These are phyloP conservation scores for Andrena bicolor DNA, from an alignment of 2,888 invertebrate genomes.

Conservation along the genomic window DNA sequence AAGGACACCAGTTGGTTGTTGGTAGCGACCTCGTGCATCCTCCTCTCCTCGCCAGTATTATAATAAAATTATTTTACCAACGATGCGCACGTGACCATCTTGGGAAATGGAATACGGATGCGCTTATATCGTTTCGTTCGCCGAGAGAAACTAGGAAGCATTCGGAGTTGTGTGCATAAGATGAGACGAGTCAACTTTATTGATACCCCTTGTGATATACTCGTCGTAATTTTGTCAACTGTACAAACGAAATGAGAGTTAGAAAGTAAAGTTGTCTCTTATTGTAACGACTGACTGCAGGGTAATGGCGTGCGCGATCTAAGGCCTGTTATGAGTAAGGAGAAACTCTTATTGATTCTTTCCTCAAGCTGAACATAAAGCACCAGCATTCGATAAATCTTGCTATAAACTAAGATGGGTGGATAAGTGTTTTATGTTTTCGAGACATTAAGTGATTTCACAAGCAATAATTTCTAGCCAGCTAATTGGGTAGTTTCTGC, in stretches of 20 bases:
- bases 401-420: conserved; percentile 6
- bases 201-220: conserved; percentile 48
- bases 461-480: conserved; percentile 1
- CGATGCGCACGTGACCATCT: conserved; percentile 8
- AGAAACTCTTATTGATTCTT: conserved; percentile 14
- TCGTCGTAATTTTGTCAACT: conserved; percentile 59
- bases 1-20: conserved; percentile 68
- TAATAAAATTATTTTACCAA: conserved; percentile 47
- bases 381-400: not conserved
- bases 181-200: conserved; percentile 25
- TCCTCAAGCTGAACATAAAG: not conserved
- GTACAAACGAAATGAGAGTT: conserved; percentile 7
- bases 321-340: not conserved
- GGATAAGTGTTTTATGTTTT: not conserved
- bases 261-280: conserved; percentile 19
- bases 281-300: not conserved
- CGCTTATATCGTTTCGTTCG: conserved; percentile 20
- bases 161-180: conserved; percentile 26
- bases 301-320: not conserved
- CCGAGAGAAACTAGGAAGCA: conserved; percentile 70
- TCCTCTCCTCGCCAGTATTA: conserved; percentile 36
- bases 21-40: conserved; percentile 42
- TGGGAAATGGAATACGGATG: conserved; percentile 7
- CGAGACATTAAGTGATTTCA: not conserved
- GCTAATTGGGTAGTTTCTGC: not conserved